These are phyloP conservation scores for Cyrtodaria siliqua DNA, from an alignment of 2,888 invertebrate species.

Conservation along the genomic window DNA sequence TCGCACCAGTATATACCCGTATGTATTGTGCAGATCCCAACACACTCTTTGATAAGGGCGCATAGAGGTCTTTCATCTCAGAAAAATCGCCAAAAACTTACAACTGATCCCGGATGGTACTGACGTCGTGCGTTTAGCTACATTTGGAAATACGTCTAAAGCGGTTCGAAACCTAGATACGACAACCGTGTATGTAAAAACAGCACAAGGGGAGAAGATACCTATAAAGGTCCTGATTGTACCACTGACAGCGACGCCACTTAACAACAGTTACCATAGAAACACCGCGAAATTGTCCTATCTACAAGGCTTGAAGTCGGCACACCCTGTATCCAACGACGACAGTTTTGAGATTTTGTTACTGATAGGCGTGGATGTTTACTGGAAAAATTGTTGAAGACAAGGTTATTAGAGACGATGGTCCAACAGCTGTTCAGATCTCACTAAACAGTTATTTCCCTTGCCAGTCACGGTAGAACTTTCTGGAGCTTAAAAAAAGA, in stretches of 20 bases:
- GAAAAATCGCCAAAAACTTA: constrained; percentile 34
- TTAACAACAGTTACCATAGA: neutral
- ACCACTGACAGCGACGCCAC: constrained; percentile 34
- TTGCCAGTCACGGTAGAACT: too few relatives aligned
- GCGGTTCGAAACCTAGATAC: constrained; percentile 6
- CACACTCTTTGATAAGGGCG: constrained; percentile 35
- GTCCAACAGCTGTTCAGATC: neutral
- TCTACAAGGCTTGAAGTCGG: too few relatives aligned
- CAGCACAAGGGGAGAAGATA: too few relatives aligned
- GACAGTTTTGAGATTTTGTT: constrained; percentile 10
- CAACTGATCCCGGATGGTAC: constrained; percentile 8
- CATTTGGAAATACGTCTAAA: constrained; percentile 35
- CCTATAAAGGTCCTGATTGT: constrained; percentile 44
- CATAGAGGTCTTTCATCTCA: constrained; percentile 38
- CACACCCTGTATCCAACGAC: too few relatives aligned
- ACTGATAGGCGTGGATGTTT: too few relatives aligned
- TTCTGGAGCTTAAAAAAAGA: too few relatives aligned
- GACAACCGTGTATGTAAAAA: too few relatives aligned
- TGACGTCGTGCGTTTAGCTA: constrained; percentile 30
- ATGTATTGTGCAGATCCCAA: constrained; percentile 9
- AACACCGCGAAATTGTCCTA: too few relatives aligned
- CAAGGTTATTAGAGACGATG: neutral
- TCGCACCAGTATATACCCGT: too few relatives aligned
- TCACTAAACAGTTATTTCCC: too few relatives aligned
- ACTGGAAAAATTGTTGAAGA: neutral